Conservation (phyloP, 1,140 invertebrate species). For the Lepidostoma basale region DNA sequence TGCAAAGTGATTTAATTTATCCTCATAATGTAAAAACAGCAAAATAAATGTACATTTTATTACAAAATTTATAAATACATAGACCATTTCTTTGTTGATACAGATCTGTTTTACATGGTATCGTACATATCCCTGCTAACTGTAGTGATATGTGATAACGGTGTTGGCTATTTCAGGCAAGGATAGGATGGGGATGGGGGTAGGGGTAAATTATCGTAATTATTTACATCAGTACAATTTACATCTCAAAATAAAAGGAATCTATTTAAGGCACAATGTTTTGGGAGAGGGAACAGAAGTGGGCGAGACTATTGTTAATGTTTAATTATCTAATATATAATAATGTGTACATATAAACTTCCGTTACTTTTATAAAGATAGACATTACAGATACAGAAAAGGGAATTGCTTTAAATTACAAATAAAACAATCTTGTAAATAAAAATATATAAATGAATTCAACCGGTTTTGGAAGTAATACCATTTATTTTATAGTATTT, state of each 20-base stretch:
- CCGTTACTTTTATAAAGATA: not conserved
- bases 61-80: not conserved
- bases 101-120: not conserved
- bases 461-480: too few species aligned
- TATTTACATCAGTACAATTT: slow-evolving; percentile 28
- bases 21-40: not conserved
- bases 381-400: not conserved
- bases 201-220: not conserved
- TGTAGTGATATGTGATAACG: not conserved
- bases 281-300: not conserved
- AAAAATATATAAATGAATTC: not conserved
- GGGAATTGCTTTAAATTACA: not conserved
- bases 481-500: too few species aligned
- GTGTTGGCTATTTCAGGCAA: too few species aligned
- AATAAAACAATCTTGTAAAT: not conserved
- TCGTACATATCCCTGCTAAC: not conserved
- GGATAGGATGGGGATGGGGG: too few species aligned
- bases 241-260: slow-evolving; percentile 18
- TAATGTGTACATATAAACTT: not conserved
- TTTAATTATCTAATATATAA: not conserved
- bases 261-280: slow-evolving; percentile 23
- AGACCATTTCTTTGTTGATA: not conserved
- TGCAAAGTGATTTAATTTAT: too few species aligned
- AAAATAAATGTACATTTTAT: not conserved
- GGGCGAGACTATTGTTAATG: not conserved